Conservation (phyloP, 2,113 vertebrate genomes). For the Barbus barbus region DNA sequence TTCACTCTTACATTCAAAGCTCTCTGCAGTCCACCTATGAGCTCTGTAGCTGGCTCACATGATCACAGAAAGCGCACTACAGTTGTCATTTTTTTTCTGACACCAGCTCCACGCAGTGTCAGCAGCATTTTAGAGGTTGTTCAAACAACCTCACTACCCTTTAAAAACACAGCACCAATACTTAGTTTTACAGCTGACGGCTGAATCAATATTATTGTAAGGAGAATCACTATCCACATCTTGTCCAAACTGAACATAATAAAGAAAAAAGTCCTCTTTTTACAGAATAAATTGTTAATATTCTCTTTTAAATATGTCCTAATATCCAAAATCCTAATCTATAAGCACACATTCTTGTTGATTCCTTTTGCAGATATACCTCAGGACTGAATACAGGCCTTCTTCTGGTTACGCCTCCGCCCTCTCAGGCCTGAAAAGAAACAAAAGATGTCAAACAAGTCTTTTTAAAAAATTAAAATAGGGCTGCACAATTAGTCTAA, state of each 20-base stretch:
- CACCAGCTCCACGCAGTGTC: not conserved
- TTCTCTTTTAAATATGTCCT: not conserved
- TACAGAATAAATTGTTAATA: not conserved
- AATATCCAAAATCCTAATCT: not conserved
- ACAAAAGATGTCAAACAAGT: conserved; percentile 6
- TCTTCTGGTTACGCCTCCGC: conserved; percentile 65
- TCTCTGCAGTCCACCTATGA: not conserved
- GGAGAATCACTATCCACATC: not conserved
- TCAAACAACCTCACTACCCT: too few relatives aligned
- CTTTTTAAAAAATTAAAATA: not conserved
- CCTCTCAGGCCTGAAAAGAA: conserved; percentile 62
- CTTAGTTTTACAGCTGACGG: not conserved
- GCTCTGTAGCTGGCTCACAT: not conserved
- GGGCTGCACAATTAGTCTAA: not conserved
- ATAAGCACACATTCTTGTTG: not conserved
- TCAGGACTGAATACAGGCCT: conserved; percentile 79
- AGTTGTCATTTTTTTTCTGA: conserved; percentile 6
- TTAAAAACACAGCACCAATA: not conserved
- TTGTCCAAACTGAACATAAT: not conserved
- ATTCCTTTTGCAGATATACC: not conserved
- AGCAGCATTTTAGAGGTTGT: conserved; percentile 4
- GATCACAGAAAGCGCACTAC: not conserved
- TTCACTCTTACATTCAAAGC: not conserved
- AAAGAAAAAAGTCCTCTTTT: too few relatives aligned
- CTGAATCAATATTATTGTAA: not conserved